These are phyloP conservation scores for Lithophane ornitopus DNA, from an alignment of 2,888 invertebrate genomes.

Conservation along the genomic window DNA sequence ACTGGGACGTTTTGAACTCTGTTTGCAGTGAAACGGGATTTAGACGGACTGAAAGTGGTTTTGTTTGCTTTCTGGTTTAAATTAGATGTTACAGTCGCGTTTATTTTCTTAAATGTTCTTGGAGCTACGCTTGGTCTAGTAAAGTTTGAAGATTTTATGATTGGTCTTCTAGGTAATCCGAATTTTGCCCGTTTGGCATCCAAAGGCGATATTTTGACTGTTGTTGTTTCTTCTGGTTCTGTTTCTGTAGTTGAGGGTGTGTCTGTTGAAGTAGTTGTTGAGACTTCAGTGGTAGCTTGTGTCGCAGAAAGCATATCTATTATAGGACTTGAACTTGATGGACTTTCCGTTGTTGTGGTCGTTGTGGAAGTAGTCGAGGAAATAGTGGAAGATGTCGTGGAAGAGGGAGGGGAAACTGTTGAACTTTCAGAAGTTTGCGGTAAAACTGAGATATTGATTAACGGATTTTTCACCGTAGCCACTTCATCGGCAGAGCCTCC, in stretches of 20 bases:
- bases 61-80: conserved; percentile 81
- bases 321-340: conserved; percentile 69
- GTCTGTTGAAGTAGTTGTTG: conserved; percentile 63
- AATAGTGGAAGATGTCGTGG: conserved; percentile 63
- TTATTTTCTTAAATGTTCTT: conserved; percentile 77
- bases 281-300: conserved; percentile 57
- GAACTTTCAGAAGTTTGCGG: conserved; percentile 65
- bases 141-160: conserved; percentile 80
- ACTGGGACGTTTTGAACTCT: conserved; percentile 87
- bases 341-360: conserved; percentile 59
- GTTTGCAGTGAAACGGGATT: conserved; percentile 80
- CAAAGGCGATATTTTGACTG: conserved; percentile 76
- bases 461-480: conserved; percentile 75
- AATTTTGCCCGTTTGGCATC: conserved; percentile 84
- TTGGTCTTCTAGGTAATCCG: conserved; percentile 83
- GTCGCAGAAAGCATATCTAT: conserved; percentile 70
- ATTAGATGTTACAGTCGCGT: conserved; percentile 73
- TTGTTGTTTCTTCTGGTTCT: conserved; percentile 79
- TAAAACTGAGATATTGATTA: conserved; percentile 75
- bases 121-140: conserved; percentile 74
- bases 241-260: conserved; percentile 75
- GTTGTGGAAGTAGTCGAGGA: conserved; percentile 58
- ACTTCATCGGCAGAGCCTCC: conserved; percentile 78
- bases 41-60: conserved; percentile 80
- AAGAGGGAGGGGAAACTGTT: conserved; percentile 61